Percentiles rank a stretch among this genome's conserved stretches.
These are phyloP conservation scores for Rutpela maculata DNA, from an alignment of 2,888 invertebrate genomes.

Conservation along the genomic window DNA sequence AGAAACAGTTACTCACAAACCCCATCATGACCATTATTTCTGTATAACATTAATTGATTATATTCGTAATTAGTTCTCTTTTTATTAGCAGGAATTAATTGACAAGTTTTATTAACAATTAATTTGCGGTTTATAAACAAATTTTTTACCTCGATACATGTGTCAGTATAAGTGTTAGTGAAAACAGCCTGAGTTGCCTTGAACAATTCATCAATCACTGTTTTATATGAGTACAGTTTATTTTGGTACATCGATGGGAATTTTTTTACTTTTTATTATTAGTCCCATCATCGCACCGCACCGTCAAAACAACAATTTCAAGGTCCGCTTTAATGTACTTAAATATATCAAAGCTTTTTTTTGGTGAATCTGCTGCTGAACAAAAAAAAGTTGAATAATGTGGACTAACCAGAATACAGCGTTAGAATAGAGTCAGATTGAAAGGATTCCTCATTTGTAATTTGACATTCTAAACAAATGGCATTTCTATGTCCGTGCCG, in stretches of 20 bases:
- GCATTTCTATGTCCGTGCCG: slow-evolving; percentile 40
- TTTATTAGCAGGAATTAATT: neutral
- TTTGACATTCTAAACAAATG: slow-evolving; percentile 48
- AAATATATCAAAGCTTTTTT: slow-evolving; percentile 31
- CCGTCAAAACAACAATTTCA: slow-evolving; percentile 30
- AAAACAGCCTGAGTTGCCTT: slow-evolving; percentile 22
- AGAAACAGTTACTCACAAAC: too few species aligned
- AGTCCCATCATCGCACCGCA: slow-evolving; percentile 21
- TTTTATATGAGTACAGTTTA: slow-evolving; percentile 11
- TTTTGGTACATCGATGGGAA: slow-evolving; percentile 13
- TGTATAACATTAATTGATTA: too few species aligned
- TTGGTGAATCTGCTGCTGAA: neutral
- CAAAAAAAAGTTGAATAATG: slow-evolving; percentile 15
- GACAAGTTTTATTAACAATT: slow-evolving; percentile 5
- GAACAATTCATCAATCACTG: slow-evolving; percentile 29
- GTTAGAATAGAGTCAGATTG: slow-evolving; percentile 25
- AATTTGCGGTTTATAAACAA: slow-evolving; percentile 21
- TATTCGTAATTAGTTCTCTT: neutral
- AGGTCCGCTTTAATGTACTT: slow-evolving; percentile 27
- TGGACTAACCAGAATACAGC: slow-evolving; percentile 32
- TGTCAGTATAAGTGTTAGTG: slow-evolving; percentile 30
- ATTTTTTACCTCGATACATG: slow-evolving; percentile 33
- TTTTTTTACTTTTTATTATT: slow-evolving; percentile 2
- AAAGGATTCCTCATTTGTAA: slow-evolving; percentile 39
- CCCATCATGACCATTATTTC: too few species aligned